Conservation (phyloP, 2,888 invertebrate genomes). For the Papilio protenor region DNA sequence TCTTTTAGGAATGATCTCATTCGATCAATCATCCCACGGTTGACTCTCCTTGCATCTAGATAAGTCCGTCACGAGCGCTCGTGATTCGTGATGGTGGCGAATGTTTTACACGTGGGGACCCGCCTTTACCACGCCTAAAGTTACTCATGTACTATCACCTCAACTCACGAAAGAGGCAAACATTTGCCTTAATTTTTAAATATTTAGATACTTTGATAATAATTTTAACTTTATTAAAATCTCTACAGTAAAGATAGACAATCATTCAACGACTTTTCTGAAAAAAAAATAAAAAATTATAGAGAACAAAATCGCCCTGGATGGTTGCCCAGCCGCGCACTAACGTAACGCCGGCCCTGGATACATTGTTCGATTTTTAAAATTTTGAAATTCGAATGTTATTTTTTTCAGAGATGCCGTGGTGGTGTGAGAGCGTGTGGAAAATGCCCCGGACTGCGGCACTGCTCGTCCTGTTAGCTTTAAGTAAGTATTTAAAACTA, state of each 20-base stretch:
- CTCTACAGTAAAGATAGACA: background rate
- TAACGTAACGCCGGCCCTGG: too few relatives aligned
- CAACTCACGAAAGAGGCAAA: background rate
- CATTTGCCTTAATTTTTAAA: background rate
- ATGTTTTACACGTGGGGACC: background rate
- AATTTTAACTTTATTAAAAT: background rate
- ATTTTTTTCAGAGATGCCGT: slow-evolving; percentile 62
- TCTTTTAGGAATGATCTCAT: background rate
- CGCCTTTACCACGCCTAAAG: background rate
- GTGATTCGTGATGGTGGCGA: background rate
- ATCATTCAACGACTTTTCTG: too few relatives aligned
- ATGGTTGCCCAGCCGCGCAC: too few relatives aligned
- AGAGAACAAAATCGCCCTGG: too few relatives aligned
- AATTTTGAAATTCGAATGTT: background rate
- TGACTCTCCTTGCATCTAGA: background rate
- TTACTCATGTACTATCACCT: background rate
- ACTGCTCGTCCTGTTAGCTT: slow-evolving; percentile 54
- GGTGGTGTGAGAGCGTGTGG: slow-evolving; percentile 59
- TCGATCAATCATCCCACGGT: background rate
- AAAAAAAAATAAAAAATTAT: too few relatives aligned
- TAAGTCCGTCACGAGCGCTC: slow-evolving; percentile 12
- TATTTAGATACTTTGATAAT: background rate
- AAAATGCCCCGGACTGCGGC: slow-evolving; percentile 57
- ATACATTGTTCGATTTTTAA: too few relatives aligned
- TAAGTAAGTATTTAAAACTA: slow-evolving; percentile 58